Evolutionary conservation across 2,797 vertebrate species (phyloP).

Genomic region (Mormyrops boulengeri): DNA sequence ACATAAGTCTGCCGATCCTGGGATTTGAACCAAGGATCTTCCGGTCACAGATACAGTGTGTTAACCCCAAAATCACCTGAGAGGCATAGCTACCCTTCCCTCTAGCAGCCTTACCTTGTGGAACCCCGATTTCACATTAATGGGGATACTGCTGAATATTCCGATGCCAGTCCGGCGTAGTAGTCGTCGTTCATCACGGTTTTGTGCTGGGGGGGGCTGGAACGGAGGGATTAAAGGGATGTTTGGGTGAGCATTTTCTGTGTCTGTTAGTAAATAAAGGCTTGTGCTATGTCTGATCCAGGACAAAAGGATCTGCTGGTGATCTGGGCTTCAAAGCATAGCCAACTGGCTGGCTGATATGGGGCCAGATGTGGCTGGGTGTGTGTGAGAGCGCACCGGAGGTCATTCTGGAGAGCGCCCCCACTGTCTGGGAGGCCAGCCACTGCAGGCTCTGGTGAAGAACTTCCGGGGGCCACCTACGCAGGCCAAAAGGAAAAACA

Average conservation of each 20-base stretch:
- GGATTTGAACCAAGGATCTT: background rate
- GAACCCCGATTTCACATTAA: slow-evolving; percentile 92
- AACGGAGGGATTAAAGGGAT: background rate
- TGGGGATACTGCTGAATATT: slow-evolving; percentile 84
- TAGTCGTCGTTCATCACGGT: slow-evolving; percentile 79
- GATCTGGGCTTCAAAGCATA: background rate
- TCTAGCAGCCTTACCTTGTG: slow-evolving; percentile 66
- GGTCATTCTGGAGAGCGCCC: slow-evolving; percentile 45
- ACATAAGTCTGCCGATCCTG: background rate
- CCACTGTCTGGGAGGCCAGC: slow-evolving; percentile 44
- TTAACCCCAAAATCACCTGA: background rate
- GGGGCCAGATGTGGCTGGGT: background rate
- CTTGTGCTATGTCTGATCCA: background rate
- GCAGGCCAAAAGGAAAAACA: background rate
- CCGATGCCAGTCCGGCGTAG: slow-evolving; percentile 82
- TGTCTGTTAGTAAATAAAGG: background rate
- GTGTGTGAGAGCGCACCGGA: slow-evolving; percentile 52
- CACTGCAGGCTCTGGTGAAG: slow-evolving; percentile 52
- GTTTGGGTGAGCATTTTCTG: background rate
- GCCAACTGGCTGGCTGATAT: background rate
- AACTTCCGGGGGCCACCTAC: slow-evolving; percentile 52
- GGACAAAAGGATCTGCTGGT: background rate
- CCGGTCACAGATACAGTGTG: background rate
- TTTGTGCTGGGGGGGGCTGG: slow-evolving; percentile 76
- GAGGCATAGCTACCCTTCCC: background rate